Percentiles rank a stretch among this genome's conserved stretches.
Conservation (phyloP, 2,113 vertebrate species). For the Sisor rabdophorus region DNA sequence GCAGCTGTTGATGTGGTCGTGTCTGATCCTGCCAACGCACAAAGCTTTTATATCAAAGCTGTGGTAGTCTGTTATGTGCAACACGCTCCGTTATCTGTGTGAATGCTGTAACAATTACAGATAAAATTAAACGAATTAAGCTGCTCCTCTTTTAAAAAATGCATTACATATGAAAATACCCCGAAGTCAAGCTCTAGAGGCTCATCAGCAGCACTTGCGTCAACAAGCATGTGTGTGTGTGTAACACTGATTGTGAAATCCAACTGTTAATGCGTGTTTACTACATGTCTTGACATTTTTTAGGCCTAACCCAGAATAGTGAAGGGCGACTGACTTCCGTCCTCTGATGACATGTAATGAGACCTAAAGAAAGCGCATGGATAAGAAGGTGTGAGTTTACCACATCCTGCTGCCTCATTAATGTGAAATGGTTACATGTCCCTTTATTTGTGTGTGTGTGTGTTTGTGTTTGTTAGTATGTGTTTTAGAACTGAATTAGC, state of each 20-base stretch:
- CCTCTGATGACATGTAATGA: constrained; percentile 36
- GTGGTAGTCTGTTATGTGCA: background rate
- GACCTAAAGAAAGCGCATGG: background rate
- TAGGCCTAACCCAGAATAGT: constrained; percentile 32
- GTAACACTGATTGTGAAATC: constrained; percentile 46
- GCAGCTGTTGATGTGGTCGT: background rate
- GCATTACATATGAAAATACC: constrained; percentile 6
- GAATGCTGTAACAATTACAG: background rate
- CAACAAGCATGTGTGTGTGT: constrained; percentile 28
- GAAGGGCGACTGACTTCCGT: constrained; percentile 37
- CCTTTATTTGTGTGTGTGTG: constrained; percentile 19
- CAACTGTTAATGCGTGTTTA: constrained; percentile 45
- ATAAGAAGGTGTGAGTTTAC: constrained; percentile 28
- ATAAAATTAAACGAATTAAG: background rate
- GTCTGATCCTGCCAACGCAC: background rate
- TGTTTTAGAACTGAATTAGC: background rate
- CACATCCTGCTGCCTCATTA: constrained; percentile 30
- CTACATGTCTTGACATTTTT: constrained; percentile 51
- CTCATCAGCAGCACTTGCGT: constrained; percentile 38
- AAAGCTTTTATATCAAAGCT: background rate
- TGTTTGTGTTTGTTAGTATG: constrained; percentile 10
- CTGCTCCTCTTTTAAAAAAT: background rate
- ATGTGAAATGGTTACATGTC: constrained; percentile 24
- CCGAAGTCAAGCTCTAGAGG: constrained; percentile 19
- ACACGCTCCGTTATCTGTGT: constrained; percentile 1